Percentiles rank a stretch among this genome's conserved stretches.
phyloP scores from a whole-genome alignment of 2,797 vertebrate species.

The Pseudopleuronectes americanus region DNA sequence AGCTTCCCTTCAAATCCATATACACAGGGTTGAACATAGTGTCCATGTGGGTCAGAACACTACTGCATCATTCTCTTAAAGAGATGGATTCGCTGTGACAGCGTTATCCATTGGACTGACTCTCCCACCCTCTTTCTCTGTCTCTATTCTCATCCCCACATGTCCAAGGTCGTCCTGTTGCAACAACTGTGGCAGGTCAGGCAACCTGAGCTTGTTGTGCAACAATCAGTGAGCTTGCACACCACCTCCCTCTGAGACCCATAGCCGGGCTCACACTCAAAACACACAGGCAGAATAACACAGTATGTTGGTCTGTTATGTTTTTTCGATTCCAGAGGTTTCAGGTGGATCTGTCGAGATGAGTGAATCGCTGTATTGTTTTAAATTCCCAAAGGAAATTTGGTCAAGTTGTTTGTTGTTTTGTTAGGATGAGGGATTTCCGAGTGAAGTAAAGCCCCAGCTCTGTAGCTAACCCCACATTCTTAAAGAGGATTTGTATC shows the following conservation, averaged over 20 bases:
- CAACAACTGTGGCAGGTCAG: slow-evolving; percentile 13
- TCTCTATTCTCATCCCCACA: slow-evolving; percentile 1
- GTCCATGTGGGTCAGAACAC: background rate
- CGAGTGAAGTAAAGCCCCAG: background rate
- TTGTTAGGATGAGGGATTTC: background rate
- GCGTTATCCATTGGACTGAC: slow-evolving; percentile 3
- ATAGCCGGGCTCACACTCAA: background rate
- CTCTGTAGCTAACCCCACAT: slow-evolving; percentile 20
- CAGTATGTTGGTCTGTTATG: slow-evolving; percentile 1
- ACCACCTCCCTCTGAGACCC: slow-evolving; percentile 14
- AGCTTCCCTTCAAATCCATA: background rate
- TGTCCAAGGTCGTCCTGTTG: slow-evolving; percentile 38
- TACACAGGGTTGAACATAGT: background rate
- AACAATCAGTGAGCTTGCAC: background rate
- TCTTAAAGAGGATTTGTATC: background rate
- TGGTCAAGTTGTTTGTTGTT: slow-evolving; percentile 13
- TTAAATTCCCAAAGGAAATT: slow-evolving; percentile 19
- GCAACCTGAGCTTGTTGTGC: slow-evolving; percentile 26
- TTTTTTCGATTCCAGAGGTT: slow-evolving; percentile 10
- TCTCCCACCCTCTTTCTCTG: slow-evolving; percentile 3
- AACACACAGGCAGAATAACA: slow-evolving; percentile 1
- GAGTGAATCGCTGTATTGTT: slow-evolving; percentile 17
- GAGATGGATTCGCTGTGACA: slow-evolving; percentile 16
- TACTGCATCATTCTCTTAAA: slow-evolving; percentile 20
- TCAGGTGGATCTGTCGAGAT: slow-evolving; percentile 26